Conservation (phyloP, 2,113 vertebrate genomes). For the Andinoacara biseriatus region DNA sequence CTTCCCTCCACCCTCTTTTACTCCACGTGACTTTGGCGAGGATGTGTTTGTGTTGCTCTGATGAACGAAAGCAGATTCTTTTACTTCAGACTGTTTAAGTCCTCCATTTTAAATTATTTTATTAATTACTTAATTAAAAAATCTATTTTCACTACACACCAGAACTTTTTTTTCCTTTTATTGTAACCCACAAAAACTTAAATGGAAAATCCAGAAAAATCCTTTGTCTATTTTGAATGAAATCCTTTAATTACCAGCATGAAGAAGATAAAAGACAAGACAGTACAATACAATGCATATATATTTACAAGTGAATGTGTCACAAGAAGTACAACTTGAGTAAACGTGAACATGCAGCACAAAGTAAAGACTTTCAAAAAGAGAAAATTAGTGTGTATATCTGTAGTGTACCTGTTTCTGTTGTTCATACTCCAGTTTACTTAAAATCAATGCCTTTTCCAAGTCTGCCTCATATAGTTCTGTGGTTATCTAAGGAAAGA, state of each 20-base stretch:
- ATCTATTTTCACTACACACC: neutral
- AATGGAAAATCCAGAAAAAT: neutral
- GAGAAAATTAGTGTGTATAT: neutral
- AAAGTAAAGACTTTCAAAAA: neutral
- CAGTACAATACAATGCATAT: neutral
- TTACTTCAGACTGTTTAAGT: neutral
- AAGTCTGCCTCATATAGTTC: conserved; percentile 96
- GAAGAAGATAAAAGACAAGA: neutral
- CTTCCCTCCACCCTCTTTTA: conserved; percentile 81
- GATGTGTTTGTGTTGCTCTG: conserved; percentile 77
- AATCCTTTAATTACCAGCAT: neutral
- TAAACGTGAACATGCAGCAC: too few relatives aligned
- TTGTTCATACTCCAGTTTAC: conserved; percentile 92
- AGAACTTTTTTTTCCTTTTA: neutral
- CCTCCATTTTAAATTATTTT: neutral
- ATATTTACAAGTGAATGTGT: neutral
- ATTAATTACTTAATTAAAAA: too few relatives aligned
- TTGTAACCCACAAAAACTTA: neutral
- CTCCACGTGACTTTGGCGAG: conserved; percentile 84
- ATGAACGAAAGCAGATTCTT: neutral
- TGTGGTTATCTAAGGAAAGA: conserved; percentile 84
- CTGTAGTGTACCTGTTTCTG: conserved; percentile 84
- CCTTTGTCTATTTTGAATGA: neutral
- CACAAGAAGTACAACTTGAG: neutral
- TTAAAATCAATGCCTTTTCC: conserved; percentile 93